A percentile compares a stretch with the other conserved stretches of the same genome.
Conservation (phyloP, 2,888 invertebrate species). For the Nyleta sp. region DNA sequence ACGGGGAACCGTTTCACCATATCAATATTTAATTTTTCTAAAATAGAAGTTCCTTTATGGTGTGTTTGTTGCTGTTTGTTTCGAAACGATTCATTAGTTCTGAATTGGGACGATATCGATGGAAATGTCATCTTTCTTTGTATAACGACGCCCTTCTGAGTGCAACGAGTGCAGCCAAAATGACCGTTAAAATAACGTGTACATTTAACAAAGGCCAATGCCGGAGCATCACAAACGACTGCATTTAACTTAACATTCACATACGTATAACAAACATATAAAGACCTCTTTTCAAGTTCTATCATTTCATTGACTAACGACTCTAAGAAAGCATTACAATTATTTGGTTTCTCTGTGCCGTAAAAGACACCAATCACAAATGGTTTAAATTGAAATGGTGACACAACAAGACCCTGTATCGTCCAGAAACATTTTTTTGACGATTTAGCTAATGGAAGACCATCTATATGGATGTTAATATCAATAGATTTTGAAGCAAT, state of each 20-base stretch:
- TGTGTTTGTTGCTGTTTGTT: slow-evolving; percentile 13
- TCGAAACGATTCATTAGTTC: slow-evolving; percentile 16
- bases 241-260: slow-evolving; percentile 2
- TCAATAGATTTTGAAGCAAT: background rate
- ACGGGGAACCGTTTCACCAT: slow-evolving; percentile 26
- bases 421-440: slow-evolving; percentile 25
- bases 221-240: slow-evolving; percentile 23
- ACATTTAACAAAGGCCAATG: slow-evolving; percentile 18
- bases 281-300: background rate
- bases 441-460: slow-evolving; percentile 9
- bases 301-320: slow-evolving; percentile 21
- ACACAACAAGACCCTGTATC: slow-evolving; percentile 5
- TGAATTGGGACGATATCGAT: background rate
- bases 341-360: slow-evolving; percentile 16
- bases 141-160: slow-evolving; percentile 18
- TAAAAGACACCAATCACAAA: slow-evolving; percentile 36
- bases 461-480: slow-evolving; percentile 37
- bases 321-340: slow-evolving; percentile 21
- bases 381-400: slow-evolving; percentile 9
- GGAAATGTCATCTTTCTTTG: slow-evolving; percentile 28
- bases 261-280: too few relatives aligned
- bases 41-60: slow-evolving; percentile 10
- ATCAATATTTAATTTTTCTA: slow-evolving; percentile 27
- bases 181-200: slow-evolving; percentile 23
- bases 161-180: slow-evolving; percentile 11